These are phyloP conservation scores for Leptoteleia sp. DNA, from an alignment of 1,140 invertebrate genomes.

Conservation along the genomic window DNA sequence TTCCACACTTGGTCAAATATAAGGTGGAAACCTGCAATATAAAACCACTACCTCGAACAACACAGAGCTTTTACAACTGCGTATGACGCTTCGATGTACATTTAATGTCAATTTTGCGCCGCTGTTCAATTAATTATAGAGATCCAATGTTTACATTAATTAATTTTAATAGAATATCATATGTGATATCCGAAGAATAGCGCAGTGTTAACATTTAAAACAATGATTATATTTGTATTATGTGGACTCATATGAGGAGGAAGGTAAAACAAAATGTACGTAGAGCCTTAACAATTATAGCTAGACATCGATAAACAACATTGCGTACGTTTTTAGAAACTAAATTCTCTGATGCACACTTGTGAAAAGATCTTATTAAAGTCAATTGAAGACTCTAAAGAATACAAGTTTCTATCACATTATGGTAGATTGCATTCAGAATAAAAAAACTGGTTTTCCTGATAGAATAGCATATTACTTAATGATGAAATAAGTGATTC, in stretches of 20 bases:
- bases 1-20: too few species aligned
- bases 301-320: constrained; percentile 42
- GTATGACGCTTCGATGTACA: constrained; percentile 62
- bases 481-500: too few species aligned
- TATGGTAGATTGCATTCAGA: too few species aligned
- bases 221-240: constrained; percentile 37
- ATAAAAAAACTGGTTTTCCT: too few species aligned
- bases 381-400: too few species aligned
- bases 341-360: constrained; percentile 10
- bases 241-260: constrained; percentile 1
- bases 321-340: constrained; percentile 33
- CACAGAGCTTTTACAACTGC: constrained; percentile 63
- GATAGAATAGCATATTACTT: too few species aligned
- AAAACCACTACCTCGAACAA: constrained; percentile 63
- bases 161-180: constrained; percentile 52
- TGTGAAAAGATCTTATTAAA: background rate
- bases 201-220: constrained; percentile 20
- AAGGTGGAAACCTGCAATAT: constrained; percentile 15
- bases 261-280: constrained; percentile 25
- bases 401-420: too few species aligned
- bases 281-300: constrained; percentile 50
- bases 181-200: constrained; percentile 40
- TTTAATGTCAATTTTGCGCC: constrained; percentile 66
- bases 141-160: constrained; percentile 57
- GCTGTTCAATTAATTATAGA: constrained; percentile 61